Evolutionary conservation across 2,797 vertebrate genomes (phyloP), one percentile per base, ranked within the genome.

Genomic region (Poeciliopsis presidionis): DNA sequence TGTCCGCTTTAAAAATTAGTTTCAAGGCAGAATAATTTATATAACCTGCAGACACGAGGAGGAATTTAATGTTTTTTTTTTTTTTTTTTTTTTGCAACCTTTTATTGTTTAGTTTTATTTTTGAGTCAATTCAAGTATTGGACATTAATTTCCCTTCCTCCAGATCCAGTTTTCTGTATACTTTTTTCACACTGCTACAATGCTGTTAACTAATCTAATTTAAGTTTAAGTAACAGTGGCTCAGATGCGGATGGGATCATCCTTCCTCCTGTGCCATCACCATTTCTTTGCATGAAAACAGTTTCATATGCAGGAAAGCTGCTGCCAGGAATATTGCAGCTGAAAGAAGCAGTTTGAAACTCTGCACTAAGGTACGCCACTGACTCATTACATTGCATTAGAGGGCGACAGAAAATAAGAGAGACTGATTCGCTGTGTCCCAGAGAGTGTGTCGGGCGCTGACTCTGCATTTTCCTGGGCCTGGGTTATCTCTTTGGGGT

Each of bases 401-500:
- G 65, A 57, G 61, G 78, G 53, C 46, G 53, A 80, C 43, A 73
- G 57, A 12, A 49, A 49, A 43, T 65, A 78, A 85, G 67, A 80
- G 75, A 73, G 72, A 82, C 81, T 61, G 78, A 86, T 80, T 84
- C 72, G 84, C 72, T 76, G 74, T 73, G 76, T 88, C 81, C 80
- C 77, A 47, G 75, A 65, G 84, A 76, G 80, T 87, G 86, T 79
- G 84, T 84, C 69, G 49, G 74, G 75, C 1, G 86, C 91, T 92
- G 91, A 93, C 74, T 79, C 75, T 47, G 89, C 87, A 16, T 76
- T 93, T 91, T 89, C 81, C 72, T 14, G 5, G 2, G 59, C 67
- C 84, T 79, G 80, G 82, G 82, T 88, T 91, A 88, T 91, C 76
- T 88, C 74, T 82, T 79, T 74, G n/a, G 67, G 72, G 84, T 89